phyloP scores from a whole-genome alignment of 2,888 invertebrate species.

The Fissipunctia ypsillon region DNA sequence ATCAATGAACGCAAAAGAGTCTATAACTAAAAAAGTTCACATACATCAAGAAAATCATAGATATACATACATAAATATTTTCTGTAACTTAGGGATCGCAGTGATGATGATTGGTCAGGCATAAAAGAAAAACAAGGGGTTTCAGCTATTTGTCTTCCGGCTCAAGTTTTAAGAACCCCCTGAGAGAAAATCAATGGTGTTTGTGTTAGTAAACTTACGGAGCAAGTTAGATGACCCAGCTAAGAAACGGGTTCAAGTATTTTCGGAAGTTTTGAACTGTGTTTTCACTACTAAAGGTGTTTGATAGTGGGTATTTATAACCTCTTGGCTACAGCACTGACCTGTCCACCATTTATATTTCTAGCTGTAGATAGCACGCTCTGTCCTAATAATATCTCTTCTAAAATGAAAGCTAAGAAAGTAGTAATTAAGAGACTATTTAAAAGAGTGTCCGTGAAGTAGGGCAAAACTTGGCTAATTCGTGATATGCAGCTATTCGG shows the following conservation, averaged over 20 bases:
- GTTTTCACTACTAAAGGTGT: slow-evolving; percentile 9
- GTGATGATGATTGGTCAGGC: slow-evolving; percentile 30
- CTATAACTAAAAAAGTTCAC: too few relatives aligned
- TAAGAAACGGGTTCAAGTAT: slow-evolving; percentile 38
- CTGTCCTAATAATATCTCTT: not conserved
- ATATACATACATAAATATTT: too few relatives aligned
- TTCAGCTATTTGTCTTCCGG: slow-evolving; percentile 57
- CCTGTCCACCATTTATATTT: not conserved
- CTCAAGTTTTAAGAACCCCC: slow-evolving; percentile 52
- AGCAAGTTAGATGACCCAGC: slow-evolving; percentile 50
- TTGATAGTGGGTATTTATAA: slow-evolving; percentile 4
- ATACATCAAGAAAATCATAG: too few relatives aligned
- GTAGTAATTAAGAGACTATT: not conserved
- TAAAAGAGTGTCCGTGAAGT: not conserved
- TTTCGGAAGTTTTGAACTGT: slow-evolving; percentile 48
- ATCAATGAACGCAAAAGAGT: too few relatives aligned
- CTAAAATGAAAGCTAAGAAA: not conserved
- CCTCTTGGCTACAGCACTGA: not conserved
- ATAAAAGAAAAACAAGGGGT: slow-evolving; percentile 53
- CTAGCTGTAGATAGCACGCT: not conserved
- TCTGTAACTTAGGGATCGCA: too few relatives aligned
- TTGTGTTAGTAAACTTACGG: slow-evolving; percentile 52
- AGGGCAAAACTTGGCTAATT: too few relatives aligned
- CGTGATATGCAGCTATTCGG: too few relatives aligned
- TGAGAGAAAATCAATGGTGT: slow-evolving; percentile 57